Evolutionary conservation across 2,888 invertebrate species (phyloP), one percentile per base, ranked within the genome.

Genomic region (Ornithoptera priamus): DNA sequence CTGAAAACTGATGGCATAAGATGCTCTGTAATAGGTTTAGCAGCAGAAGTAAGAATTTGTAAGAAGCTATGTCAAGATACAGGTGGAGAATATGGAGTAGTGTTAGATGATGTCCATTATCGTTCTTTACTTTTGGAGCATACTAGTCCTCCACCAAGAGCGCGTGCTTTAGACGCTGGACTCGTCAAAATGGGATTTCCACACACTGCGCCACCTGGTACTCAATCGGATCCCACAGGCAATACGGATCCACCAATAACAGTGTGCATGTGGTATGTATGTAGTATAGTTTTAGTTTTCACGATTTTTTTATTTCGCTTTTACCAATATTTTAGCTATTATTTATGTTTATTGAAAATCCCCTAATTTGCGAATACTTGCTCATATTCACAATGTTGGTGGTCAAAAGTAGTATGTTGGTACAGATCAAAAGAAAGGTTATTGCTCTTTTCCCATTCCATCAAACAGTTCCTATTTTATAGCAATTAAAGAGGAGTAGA

Each of bases 151-250:
- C 94, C 94, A 62, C 92, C 94, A 17, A 93, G 94, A 3, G 94
- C 95, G 72, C 90, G 85, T 20, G 83, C 88, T 0, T 94, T 96
- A 22, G 96, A 97, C 68, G 96, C 97, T 22, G 94, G 95, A 67
- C 94, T 98, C 3, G 97, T 98, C 53, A 97, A 98, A 93, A 99
- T 99, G 98, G 99, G 99, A 62, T 99, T 99, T 88, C 99, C 99
- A 8, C 97, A 98, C 91, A 92, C 94, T 69, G 93, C 94, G 73
- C 93, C 93, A 8, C 94, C 94, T 77, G 93, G 93, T 78, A 91
- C 93, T 78, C 85, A 94, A 71, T 73, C 83, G 0, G 88, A 87
- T 73, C 78, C 83, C 1, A 69, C 79, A 22, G 75, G 81, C 68
- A 85, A 86, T 63, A 93, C 92, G 74, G 95, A 94, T 77, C 94